A percentile compares a stretch with the other conserved stretches of the same genome.
Evolutionary conservation across 2,113 vertebrate species (phyloP).

Genomic region (Pelodiscus sinensis): DNA sequence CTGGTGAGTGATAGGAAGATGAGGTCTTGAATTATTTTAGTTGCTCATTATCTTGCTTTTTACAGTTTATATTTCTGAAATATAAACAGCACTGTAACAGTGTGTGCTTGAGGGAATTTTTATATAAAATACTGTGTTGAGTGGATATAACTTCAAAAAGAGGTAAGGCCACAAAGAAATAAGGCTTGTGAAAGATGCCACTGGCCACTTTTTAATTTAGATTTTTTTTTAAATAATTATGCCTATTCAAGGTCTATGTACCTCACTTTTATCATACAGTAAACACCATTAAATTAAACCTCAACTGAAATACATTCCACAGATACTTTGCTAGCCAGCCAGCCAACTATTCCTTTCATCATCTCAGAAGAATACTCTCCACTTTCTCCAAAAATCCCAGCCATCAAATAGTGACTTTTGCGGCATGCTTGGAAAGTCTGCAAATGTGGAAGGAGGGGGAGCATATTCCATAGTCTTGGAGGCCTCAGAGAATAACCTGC

Average conservation of each 20-base stretch:
- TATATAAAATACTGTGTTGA: background rate
- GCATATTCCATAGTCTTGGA: background rate
- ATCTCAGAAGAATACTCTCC: background rate
- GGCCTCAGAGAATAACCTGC: background rate
- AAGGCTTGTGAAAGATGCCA: background rate
- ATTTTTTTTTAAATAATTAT: background rate
- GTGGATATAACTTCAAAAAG: background rate
- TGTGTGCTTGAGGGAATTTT: background rate
- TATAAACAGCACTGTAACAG: background rate
- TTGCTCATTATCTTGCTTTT: background rate
- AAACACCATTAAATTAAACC: background rate
- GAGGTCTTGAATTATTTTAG: background rate
- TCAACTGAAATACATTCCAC: background rate
- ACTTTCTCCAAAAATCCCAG: background rate
- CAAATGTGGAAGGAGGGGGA: background rate
- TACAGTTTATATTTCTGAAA: accelerated
- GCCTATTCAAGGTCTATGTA: background rate
- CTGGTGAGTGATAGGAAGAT: background rate
- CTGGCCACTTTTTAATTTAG: background rate
- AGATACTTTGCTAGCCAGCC: background rate
- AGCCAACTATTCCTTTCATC: background rate
- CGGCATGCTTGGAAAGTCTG: background rate
- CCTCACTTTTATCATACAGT: background rate
- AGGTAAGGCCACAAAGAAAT: background rate
- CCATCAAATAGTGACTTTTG: background rate